Conservation (phyloP, 2,797 vertebrate genomes). For the Otolemur crassicaudatus region DNA sequence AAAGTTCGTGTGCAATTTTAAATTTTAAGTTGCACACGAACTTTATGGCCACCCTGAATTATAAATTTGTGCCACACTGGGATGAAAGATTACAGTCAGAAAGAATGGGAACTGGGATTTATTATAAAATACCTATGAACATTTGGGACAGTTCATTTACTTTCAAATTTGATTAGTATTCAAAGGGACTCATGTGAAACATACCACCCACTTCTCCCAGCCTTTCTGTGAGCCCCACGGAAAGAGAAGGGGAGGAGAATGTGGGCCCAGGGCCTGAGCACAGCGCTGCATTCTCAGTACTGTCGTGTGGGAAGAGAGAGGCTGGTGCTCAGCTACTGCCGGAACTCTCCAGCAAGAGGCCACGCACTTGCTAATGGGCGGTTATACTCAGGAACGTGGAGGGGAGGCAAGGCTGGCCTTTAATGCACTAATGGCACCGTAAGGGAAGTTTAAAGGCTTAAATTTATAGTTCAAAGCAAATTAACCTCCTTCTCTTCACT, state of each 20-base stretch:
- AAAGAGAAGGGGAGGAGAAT: not conserved
- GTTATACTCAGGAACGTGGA: not conserved
- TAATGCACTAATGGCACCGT: not conserved
- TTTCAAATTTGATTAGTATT: not conserved
- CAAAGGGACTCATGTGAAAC: not conserved
- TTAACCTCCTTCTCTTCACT: not conserved
- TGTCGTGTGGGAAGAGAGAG: not conserved
- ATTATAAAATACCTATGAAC: not conserved
- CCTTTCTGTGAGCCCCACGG: accelerated
- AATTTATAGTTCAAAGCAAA: conserved; percentile 57
- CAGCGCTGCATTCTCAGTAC: not conserved
- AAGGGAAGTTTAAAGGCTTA: conserved; percentile 26
- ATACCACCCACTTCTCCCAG: accelerated
- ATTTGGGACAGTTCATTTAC: not conserved
- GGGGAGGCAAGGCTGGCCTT: not conserved
- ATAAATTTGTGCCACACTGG: not conserved
- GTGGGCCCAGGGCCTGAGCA: not conserved
- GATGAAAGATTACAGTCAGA: not conserved
- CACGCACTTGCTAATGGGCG: not conserved
- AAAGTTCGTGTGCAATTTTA: too few species aligned
- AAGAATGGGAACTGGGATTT: not conserved
- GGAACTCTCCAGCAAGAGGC: not conserved
- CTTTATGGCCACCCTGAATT: too few species aligned
- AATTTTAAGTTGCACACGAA: too few species aligned
- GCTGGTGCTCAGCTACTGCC: not conserved